Conservation (phyloP, 2,113 vertebrate species). For the Genyomyrus donnyi region DNA sequence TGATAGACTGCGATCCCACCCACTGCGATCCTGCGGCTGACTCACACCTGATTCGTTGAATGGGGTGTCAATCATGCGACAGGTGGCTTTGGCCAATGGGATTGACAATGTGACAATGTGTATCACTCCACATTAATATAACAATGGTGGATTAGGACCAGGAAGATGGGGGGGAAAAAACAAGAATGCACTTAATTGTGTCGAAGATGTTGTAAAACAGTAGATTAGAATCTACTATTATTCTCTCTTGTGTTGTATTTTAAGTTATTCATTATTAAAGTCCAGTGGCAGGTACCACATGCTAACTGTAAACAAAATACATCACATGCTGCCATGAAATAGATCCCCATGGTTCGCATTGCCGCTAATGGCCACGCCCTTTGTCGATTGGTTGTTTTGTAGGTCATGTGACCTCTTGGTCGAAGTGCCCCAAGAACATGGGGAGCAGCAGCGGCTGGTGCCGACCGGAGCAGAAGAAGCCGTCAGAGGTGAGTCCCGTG, state of each 20-base stretch:
- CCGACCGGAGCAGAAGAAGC: slow-evolving; percentile 87
- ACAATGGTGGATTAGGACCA: neutral
- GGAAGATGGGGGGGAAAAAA: neutral
- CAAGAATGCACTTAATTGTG: neutral
- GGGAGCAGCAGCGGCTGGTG: slow-evolving; percentile 82
- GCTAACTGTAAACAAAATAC: neutral
- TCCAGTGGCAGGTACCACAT: neutral
- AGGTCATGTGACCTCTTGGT: slow-evolving; percentile 84
- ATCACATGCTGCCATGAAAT: neutral
- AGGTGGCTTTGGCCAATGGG: neutral
- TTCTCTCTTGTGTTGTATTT: neutral
- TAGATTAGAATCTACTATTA: neutral
- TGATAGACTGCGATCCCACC: neutral
- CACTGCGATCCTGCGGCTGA: no score
- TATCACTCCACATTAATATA: neutral
- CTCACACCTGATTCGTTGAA: neutral
- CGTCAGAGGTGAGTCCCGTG: slow-evolving; percentile 74
- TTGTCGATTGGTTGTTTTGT: slow-evolving; percentile 6
- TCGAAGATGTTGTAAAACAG: neutral
- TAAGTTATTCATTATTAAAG: neutral
- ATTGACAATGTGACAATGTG: neutral
- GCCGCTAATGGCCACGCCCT: neutral
- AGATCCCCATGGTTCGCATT: neutral
- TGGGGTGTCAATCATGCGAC: neutral
- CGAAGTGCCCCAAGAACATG: slow-evolving; percentile 73